phyloP scores from a whole-genome alignment of 2,113 vertebrate species.

The Perognathus longimembris region DNA sequence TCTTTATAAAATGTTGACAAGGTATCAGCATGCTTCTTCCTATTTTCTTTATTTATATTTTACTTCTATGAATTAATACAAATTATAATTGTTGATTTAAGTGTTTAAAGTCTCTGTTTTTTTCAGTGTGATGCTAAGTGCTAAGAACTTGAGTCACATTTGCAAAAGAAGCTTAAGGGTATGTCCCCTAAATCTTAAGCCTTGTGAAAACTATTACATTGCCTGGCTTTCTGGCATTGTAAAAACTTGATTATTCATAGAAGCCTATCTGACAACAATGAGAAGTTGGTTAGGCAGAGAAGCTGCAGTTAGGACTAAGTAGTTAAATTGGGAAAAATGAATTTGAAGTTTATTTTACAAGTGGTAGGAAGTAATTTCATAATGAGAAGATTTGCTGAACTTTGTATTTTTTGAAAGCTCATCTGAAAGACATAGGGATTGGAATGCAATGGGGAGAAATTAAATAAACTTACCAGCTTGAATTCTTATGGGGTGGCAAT shows the following conservation, averaged over 20 bases:
- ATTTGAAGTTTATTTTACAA: neutral
- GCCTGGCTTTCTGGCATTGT: slow-evolving; percentile 3
- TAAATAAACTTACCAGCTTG: neutral
- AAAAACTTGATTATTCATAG: neutral
- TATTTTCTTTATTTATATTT: slow-evolving; percentile 18
- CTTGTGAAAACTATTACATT: neutral
- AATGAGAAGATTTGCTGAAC: neutral
- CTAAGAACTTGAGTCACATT: neutral
- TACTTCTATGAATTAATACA: slow-evolving; percentile 6
- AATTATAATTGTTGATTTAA: slow-evolving; percentile 33
- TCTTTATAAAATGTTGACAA: slow-evolving; percentile 7
- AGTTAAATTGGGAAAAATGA: neutral
- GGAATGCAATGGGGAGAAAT: neutral
- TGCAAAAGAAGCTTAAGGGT: slow-evolving; percentile 22
- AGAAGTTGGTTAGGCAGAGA: neutral
- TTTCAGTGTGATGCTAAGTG: slow-evolving; percentile 7
- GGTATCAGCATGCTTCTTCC: neutral
- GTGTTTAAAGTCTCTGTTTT: slow-evolving; percentile 12
- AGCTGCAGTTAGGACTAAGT: neutral
- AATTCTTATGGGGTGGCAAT: neutral
- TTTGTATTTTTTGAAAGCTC: slow-evolving; percentile 15
- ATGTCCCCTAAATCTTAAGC: neutral
- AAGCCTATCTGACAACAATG: neutral
- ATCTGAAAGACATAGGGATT: neutral
- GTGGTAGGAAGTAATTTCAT: neutral